Evolutionary conservation across 2,888 invertebrate species (phyloP).

Genomic region (Nasonia oneida): DNA sequence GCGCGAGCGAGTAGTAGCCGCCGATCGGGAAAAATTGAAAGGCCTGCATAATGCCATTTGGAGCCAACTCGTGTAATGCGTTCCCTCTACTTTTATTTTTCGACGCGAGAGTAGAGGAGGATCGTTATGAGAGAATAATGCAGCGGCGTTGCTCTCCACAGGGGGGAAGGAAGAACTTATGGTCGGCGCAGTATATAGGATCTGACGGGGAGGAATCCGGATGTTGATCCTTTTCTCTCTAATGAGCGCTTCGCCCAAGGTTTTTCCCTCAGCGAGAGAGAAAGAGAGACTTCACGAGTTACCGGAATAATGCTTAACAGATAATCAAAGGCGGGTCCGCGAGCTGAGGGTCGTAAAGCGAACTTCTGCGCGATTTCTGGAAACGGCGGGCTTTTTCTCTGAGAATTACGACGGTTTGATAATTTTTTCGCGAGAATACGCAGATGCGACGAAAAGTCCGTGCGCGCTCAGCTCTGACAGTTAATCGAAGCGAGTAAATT

Average conservation of each 20-base stretch:
- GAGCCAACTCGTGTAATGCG: not conserved
- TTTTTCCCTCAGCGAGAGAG: not conserved
- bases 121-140: not conserved
- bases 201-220: constrained; percentile 48
- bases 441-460: constrained; percentile 24
- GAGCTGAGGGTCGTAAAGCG: not conserved
- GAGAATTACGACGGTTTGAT: not conserved
- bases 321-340: constrained; percentile 34
- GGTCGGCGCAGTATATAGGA: not conserved
- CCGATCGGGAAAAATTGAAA: constrained; percentile 35
- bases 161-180: constrained; percentile 1
- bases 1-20: not conserved
- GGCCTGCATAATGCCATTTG: constrained; percentile 11
- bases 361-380: constrained; percentile 7
- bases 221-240: constrained; percentile 43
- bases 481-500: constrained; percentile 55
- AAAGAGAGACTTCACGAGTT: not conserved
- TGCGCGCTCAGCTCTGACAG: not conserved
- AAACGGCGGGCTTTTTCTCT: not conserved
- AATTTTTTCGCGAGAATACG: not conserved
- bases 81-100: not conserved
- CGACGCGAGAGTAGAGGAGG: not conserved
- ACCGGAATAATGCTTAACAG: constrained; percentile 34
- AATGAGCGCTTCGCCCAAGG: constrained; percentile 18
- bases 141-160: not conserved